Evolutionary conservation across 2,113 vertebrate species (phyloP), one percentile per base, ranked within the genome.

Genomic region (Collichthys lucidus): DNA sequence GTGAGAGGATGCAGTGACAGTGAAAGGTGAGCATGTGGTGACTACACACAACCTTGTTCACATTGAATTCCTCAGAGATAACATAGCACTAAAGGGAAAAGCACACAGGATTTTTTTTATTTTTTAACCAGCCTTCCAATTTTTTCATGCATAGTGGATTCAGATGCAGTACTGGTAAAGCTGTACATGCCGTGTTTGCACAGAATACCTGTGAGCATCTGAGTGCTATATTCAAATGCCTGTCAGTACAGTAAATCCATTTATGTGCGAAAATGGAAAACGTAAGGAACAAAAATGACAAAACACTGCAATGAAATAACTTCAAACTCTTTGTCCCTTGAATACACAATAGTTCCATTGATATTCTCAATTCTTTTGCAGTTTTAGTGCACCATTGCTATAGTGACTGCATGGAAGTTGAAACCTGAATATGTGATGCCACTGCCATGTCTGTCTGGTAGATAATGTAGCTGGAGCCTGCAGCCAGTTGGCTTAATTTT

Each of bases 31-130:
- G 24, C 31, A 81, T 65, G 44, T 42, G 46, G 68, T 74, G 78
- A 74, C 70, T 50, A 59, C 77, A 79, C 66, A 79, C 46, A 64
- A 53, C 29, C 19, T 15, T 22, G 24, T 63, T 72, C 56, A 74
- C 62, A 22, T n/a, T 9, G 8, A 77, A 70, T 80, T 22, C 60
- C 50, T 62, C 29, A 24, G 55, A 87, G 82, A 82, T 66, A 57
- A 77, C 53, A 35, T 29, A 2, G 44, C 56, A 55, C 19, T 63
- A 60, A 77, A 78, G 70, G 60, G 31, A 72, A 83, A 40, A 46
- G 61, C 63, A 66, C 35, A 60, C 26, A 50, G 46, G 57, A 56
- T 16, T 31, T 56, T 61, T 53, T 63, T 26, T 35, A 5, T 35
- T 35, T 35, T 8, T 35, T 35, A 8, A 65, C 26, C 64, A 55